Evolutionary conservation across 2,797 vertebrate genomes (phyloP).

Genomic region (Margarornis squamiger): DNA sequence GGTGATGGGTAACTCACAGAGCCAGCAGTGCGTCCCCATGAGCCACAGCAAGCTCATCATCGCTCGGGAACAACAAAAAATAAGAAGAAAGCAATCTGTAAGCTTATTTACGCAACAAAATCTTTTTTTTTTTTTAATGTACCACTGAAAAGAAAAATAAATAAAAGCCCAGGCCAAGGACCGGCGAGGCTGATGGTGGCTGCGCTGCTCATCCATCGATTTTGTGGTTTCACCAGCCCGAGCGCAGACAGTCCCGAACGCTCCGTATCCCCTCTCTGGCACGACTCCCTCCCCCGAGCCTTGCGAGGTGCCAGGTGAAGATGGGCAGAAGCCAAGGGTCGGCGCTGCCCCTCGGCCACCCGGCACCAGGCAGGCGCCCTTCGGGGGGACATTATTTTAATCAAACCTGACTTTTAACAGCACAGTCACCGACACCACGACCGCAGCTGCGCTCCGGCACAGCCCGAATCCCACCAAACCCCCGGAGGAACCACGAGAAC

Average conservation of each 20-base stretch:
- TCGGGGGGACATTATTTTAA: neutral
- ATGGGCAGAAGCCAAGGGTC: neutral
- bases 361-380: no score
- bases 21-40: accelerated
- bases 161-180: neutral
- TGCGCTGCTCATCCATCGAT: accelerated
- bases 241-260: neutral
- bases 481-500: neutral
- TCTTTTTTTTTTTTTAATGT: neutral
- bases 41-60: neutral
- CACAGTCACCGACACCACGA: neutral
- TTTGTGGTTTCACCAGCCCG: neutral
- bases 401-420: neutral
- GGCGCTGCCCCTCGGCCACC: accelerated
- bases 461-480: neutral
- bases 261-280: neutral
- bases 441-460: neutral
- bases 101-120: neutral
- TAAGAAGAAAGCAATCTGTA: accelerated
- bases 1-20: neutral
- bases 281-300: neutral
- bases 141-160: neutral
- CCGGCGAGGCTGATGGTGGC: neutral
- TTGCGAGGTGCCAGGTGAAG: accelerated
- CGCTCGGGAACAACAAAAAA: no score